Base-by-base conservation (phyloP, 37 sponge, comb jelly and placozoan genomes). In the Spongia lamella region DNA sequence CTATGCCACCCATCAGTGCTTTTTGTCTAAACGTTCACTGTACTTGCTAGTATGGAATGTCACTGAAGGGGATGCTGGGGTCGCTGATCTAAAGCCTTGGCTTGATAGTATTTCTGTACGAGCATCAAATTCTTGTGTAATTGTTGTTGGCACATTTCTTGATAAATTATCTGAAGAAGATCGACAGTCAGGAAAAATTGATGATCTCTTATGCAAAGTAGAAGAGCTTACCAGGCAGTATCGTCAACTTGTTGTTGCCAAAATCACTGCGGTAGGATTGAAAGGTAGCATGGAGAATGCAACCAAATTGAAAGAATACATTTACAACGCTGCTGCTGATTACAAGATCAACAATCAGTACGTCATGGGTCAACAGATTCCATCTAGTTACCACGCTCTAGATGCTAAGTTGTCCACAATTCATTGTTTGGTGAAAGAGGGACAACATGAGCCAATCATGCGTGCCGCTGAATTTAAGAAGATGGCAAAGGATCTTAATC, bases 1-100 rank as follows among this genome's bases (percentile, higher is more conserved):
- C 77, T 96, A 96, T 66, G 96, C 96, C 35, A 92, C 90, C n/a
- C 90, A 92, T 73, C 96, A 96, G 86, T 96, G 96, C 78, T 92
- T 96, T 78, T 63, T 96, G 47, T 85, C 96, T 2, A 66, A 89
- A 29, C 88, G 90, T 50, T 91, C 96, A 21, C 84, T 96, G 63
- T n/a, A n/a, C n/a, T n/a, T n/a, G n/a, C n/a, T n/a, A n/a, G n/a
- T 96, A 89, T 96, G 82, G 70, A 88, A 87, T 52, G 53, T 93
- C 57, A 89, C 71, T 26, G 73, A 89, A 50, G 94, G 94, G 1
- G 77, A 83, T 1, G 65, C 65, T 51, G 94, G 94, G 7, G 63
- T 91, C 11, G 69, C 76, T 24, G 96, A 95, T 53, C 72, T 95
- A 63, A 84, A 85, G 58, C 83, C 85, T 14, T 95, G 96, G 96